Base-by-base conservation (phyloP, 2,113 vertebrate species). In the Canis aureus region DNA sequence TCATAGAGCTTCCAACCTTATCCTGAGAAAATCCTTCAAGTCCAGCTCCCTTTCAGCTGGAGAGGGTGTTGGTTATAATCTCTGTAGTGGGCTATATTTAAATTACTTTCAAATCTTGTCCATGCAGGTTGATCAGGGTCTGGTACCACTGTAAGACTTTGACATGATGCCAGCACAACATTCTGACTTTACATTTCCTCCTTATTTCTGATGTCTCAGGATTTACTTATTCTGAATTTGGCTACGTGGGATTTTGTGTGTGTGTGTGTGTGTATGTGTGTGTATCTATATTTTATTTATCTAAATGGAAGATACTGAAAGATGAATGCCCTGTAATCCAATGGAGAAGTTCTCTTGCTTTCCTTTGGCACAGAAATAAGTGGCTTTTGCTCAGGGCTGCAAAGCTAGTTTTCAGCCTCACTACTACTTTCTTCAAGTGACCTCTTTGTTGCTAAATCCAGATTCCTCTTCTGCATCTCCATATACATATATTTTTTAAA, bases 201-300 rank as follows among this genome's bases (percentile, higher is more conserved):
- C n/a, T 86, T 73, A 67, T 80, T 94, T 93, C 62, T 91, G 29
- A 78, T 32, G 59, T 27, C 55, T 64, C 9, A 2, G 51, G 32
- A 51, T 89, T 89, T 95, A 57, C 59, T 91, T 95, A 17, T 80
- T 95, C 59, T 79, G 60, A 89, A 89, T 82, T 62, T 74, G 93
- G 29, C 66, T 22, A 5, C 84, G 55, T 27, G 16, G 32, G 7
- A 9, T 51, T 87, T 15, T 15, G 22, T 74, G 3, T 57, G 8
- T 85, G 22, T 92, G 1, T 69, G 3, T 57, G 8, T 84, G 22
- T 92, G 22, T 92, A 0, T 71, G 3, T 59, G 7, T 59, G 16
- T 94, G 0, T 59, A 8, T 49, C 4, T 89, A 27, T 80, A 22
- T 82, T 74, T 74, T 89, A 53, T 76, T 19, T 81, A 74, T 43